These are phyloP conservation scores for Barnardius zonarius DNA, from an alignment of 2,113 vertebrate species.

Conservation along the genomic window DNA sequence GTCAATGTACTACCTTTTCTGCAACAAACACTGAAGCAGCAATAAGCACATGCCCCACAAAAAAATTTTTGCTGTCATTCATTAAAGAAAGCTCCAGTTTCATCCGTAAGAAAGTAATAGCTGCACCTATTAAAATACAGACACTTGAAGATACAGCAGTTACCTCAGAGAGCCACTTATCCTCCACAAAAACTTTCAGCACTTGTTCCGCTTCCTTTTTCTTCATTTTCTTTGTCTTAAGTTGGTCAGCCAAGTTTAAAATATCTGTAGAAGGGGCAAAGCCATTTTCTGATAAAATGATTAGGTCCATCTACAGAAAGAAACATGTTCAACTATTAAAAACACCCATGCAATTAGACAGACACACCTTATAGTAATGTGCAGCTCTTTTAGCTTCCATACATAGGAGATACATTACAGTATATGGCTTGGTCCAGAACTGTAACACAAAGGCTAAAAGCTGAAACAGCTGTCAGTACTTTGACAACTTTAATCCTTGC, in stretches of 20 bases:
- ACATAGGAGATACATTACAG: background rate
- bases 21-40: background rate
- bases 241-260: slow-evolving; percentile 85
- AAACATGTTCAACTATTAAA: background rate
- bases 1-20: background rate
- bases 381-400: background rate
- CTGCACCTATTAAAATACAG: background rate
- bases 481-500: background rate
- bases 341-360: background rate
- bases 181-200: slow-evolving; percentile 86
- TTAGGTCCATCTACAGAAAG: slow-evolving; percentile 86
- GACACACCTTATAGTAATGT: background rate
- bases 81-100: background rate
- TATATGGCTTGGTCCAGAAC: background rate
- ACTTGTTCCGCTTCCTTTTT: slow-evolving; percentile 90
- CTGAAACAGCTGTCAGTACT: background rate
- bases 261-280: slow-evolving; percentile 89
- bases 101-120: background rate
- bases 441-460: background rate
- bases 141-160: background rate
- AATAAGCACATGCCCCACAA: background rate
- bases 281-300: slow-evolving; percentile 86
- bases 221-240: slow-evolving; percentile 89
- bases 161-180: slow-evolving; percentile 93
- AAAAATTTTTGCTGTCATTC: background rate